Evolutionary conservation across 2,113 vertebrate species (phyloP), one percentile per base, ranked within the genome.

Genomic region (Phalacrocorax aristotelis): DNA sequence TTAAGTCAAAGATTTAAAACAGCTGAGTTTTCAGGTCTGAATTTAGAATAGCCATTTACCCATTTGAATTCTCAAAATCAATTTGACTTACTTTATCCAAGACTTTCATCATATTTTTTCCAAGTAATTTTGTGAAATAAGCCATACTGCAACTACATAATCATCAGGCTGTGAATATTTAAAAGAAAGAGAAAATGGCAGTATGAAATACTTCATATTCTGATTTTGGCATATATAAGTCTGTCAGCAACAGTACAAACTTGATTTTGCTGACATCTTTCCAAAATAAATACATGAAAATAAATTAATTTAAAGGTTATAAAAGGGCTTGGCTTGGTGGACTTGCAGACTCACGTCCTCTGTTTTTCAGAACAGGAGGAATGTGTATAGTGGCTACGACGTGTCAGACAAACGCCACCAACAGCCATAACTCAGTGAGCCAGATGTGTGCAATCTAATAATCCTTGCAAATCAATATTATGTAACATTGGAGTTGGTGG

Each of bases 301-400:
- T 83, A 95, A 87, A 90, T 87, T 69, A 62, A 61, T 77, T 38
- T 79, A 94, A 93, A 78, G 57, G 61, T 93, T 95, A 86, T 0
- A 5, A 97, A 97, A 97, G 69, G 61, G 58, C 21, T 94, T 95
- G 93, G 89, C 87, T 85, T 6, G 0, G 52, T 52, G 74, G 36
- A 78, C 83, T 91, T 95, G 95, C 69, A 89, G 84, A 84, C 66
- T 96, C 95, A 91, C 27, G 83, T 91, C 66, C 86, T 89, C 86
- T 95, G 77, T 97, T 97, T 96, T 95, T 97, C 87, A 94, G 77
- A 87, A 57, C 34, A 72, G 66, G 52, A 95, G 70, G 91, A 93
- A 96, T 94, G 87, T 94, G 97, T 91, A 89, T 25, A 72, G 79
- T 25, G 46, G 89, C 96, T 93, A 95, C 89, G 94, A 96, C 94